These are phyloP conservation scores for Sakesphorus luctuosus DNA, from an alignment of 2,113 vertebrate genomes.

Conservation along the genomic window DNA sequence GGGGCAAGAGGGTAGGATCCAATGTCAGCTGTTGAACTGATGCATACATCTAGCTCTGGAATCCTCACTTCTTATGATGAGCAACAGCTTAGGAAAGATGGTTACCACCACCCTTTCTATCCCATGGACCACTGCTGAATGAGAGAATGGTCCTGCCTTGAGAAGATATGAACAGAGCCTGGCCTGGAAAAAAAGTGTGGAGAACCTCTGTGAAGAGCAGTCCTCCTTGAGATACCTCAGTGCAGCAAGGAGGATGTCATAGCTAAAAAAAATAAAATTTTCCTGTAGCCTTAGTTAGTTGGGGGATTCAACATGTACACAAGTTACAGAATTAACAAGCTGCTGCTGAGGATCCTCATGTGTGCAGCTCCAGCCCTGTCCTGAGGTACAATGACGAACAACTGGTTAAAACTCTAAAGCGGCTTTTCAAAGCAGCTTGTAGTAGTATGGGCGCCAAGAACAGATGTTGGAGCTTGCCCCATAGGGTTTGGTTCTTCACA, in stretches of 20 bases:
- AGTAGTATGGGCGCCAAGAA: neutral
- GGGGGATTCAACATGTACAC: neutral
- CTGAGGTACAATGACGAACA: neutral
- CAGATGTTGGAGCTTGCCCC: constrained; percentile 34
- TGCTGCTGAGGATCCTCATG: neutral
- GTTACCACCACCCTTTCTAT: neutral
- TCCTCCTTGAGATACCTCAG: neutral
- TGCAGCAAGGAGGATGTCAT: neutral
- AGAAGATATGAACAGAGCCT: neutral
- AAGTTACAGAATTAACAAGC: neutral
- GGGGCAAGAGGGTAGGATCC: neutral
- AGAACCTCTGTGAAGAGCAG: neutral
- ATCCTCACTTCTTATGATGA: neutral
- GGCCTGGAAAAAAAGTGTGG: neutral
- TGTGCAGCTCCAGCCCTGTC: neutral
- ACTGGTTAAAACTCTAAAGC: constrained; percentile 40
- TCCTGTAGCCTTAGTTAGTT: neutral
- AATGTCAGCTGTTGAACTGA: neutral
- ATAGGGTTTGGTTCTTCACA: constrained; percentile 8
- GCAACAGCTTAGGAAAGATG: neutral
- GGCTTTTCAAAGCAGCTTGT: constrained; percentile 21
- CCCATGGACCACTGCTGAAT: neutral
- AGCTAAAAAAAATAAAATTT: neutral
- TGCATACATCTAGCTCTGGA: neutral
- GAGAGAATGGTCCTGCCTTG: neutral